Evolutionary conservation across 2,113 vertebrate genomes (phyloP).

Genomic region (Ranitomeya variabilis): DNA sequence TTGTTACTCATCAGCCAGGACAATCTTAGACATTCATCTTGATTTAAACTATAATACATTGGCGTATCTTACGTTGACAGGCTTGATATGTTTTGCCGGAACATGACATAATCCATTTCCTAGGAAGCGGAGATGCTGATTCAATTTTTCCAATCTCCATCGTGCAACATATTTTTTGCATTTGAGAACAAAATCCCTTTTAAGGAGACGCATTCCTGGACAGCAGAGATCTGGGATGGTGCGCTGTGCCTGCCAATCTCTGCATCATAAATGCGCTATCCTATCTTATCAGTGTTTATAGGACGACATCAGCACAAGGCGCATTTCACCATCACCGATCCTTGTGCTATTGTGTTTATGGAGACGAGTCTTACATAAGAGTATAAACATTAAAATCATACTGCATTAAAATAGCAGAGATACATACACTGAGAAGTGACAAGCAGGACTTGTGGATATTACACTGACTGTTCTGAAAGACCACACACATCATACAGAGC

Average conservation of each 20-base stretch:
- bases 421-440: background rate
- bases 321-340: constrained; percentile 16
- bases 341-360: background rate
- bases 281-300: constrained; percentile 39
- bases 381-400: background rate
- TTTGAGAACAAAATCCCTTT: constrained; percentile 34
- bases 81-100: background rate
- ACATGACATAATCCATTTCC: constrained; percentile 17
- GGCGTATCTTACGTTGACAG: background rate
- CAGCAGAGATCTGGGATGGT: background rate
- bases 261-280: background rate
- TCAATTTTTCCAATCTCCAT: constrained; percentile 16
- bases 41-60: background rate
- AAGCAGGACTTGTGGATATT: background rate
- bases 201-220: constrained; percentile 18
- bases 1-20: background rate
- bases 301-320: background rate
- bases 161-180: background rate
- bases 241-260: background rate
- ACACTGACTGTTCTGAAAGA: background rate
- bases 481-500: background rate
- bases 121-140: background rate
- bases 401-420: background rate
- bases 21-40: background rate
- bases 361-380: too few relatives aligned